Evolutionary conservation across 2,797 vertebrate genomes (phyloP), one percentile per base, ranked within the genome.

Genomic region (Erethizon dorsatum): DNA sequence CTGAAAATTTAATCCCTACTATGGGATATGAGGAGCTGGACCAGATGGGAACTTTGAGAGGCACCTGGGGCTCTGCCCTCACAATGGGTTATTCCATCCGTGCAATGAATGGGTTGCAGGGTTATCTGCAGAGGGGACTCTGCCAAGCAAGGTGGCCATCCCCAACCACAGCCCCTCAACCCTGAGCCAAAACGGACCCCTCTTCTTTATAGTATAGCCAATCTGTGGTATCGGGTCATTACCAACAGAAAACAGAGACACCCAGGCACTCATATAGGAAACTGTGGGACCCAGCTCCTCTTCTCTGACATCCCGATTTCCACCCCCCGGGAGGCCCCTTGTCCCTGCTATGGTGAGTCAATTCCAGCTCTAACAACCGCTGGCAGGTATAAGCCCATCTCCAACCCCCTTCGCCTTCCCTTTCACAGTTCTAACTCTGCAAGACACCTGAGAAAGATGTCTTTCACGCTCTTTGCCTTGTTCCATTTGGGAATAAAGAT

Each of bases 401-500:
- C 7, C 1, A 57, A 14, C 22, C 63, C 10, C 45, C 0, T 5
- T 31, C 5, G 31, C 84, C 28, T 33, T 37, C 83, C 17, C 14
- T 52, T 4, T 41, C 84, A 31, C 0, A 5, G 82, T 12, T 71
- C 56, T 63, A 31, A n/a, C 18, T 83, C 83, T 65, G 50, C 6
- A 24, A 84, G 61, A 22, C 7, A 61, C n/a, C 24, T 2, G 52
- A 83, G 69, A 50, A 90, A 71, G 65, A 41, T 24, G 18, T 41
- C 41, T 73, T 15, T 93, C 31, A 12, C 2, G 20, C 33, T 75
- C 41, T 84, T 41, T 56, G 11, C 28, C 47, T 59, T 77, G 90
- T 75, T 90, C 52, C 80, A 54, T 12, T 78, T 82, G 33, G 22
- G 69, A 83, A 69, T 71, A 85, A 94, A 92, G 71, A 65, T 18